A percentile compares a stretch with the other conserved stretches of the same genome.
Conservation (phyloP, 1,140 invertebrate genomes). For the Rhyacophila brunnea region DNA sequence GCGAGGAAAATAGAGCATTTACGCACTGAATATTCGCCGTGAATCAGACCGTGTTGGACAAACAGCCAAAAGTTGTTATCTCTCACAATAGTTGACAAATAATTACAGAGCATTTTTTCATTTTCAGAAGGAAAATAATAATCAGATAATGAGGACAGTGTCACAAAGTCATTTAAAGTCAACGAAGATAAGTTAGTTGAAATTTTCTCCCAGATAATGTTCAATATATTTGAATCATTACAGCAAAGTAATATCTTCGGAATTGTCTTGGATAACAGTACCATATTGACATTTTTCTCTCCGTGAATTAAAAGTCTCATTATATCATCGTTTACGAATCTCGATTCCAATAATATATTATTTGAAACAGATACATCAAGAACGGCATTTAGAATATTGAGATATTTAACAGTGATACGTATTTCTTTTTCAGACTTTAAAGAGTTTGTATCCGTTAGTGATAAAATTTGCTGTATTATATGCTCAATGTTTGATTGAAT, state of each 20-base stretch:
- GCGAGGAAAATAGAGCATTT: constrained; percentile 34
- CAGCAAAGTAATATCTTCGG: constrained; percentile 31
- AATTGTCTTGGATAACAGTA: constrained; percentile 24
- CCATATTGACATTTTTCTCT: constrained; percentile 15
- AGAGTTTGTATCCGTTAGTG: constrained; percentile 3
- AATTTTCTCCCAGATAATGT: constrained; percentile 28
- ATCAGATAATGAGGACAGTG: constrained; percentile 25
- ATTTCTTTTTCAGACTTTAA: not conserved
- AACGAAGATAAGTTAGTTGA: constrained; percentile 8
- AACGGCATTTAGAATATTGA: constrained; percentile 24
- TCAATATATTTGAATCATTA: constrained; percentile 22
- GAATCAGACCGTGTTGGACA: constrained; percentile 25
- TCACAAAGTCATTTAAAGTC: constrained; percentile 22
- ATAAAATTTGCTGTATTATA: constrained; percentile 26
- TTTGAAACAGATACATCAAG: constrained; percentile 11
- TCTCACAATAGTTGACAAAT: constrained; percentile 21
- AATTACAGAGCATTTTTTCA: constrained; percentile 4
- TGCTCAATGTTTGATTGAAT: constrained; percentile 17
- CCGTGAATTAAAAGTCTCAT: constrained; percentile 7
- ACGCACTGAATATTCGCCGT: constrained; percentile 23
- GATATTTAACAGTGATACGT: constrained; percentile 1
- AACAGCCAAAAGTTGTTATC: constrained; percentile 32
- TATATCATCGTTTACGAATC: constrained; percentile 23
- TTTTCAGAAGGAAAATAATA: constrained; percentile 27
- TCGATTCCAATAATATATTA: constrained; percentile 7